phyloP scores from a whole-genome alignment of 2,797 vertebrate genomes.

The Eulemur mongoz region DNA sequence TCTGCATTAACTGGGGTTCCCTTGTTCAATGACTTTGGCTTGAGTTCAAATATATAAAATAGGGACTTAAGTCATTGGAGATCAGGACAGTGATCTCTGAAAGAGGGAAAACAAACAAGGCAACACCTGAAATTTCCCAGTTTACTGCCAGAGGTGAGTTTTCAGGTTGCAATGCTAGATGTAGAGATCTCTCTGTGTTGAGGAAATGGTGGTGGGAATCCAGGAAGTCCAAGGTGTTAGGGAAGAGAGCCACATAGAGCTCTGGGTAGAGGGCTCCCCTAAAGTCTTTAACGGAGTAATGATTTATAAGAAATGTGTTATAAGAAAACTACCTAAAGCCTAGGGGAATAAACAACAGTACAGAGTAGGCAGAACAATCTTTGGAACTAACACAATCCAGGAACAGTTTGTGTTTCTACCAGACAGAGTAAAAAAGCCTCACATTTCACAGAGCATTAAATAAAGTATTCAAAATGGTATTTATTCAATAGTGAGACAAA shows the following conservation, averaged over 20 bases:
- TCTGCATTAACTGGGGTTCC: background rate
- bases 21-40: background rate
- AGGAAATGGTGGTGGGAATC: background rate
- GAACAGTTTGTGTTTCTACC: background rate
- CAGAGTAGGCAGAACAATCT: background rate
- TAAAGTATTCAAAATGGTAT: background rate
- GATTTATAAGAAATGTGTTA: background rate
- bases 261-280: background rate
- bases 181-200: background rate
- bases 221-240: background rate
- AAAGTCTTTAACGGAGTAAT: background rate
- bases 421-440: background rate
- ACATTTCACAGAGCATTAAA: background rate
- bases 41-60: background rate
- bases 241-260: background rate
- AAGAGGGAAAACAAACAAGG: background rate
- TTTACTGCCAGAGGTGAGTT: background rate
- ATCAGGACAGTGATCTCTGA: background rate
- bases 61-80: background rate
- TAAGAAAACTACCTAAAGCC: background rate
- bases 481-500: background rate
- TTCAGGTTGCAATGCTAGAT: background rate
- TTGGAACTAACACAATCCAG: background rate
- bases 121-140: background rate
- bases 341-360: background rate